These are phyloP conservation scores for Harpegnathos saltator DNA, from an alignment of 1,140 invertebrate species.

Conservation along the genomic window DNA sequence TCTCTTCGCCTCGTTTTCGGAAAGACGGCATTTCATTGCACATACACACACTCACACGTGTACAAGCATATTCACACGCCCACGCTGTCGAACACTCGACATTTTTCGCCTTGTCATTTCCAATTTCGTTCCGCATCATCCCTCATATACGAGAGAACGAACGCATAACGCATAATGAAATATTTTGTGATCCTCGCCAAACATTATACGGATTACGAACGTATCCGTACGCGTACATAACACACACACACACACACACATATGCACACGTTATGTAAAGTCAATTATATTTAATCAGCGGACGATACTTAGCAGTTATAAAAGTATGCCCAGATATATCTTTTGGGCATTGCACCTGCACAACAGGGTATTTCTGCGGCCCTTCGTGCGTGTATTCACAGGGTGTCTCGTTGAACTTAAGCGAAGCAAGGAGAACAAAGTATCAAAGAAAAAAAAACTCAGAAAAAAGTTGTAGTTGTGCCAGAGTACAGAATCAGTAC, in stretches of 20 bases:
- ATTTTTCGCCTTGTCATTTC: slow-evolving; percentile 4
- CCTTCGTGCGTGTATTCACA: slow-evolving; percentile 52
- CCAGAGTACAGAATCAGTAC: slow-evolving; percentile 7
- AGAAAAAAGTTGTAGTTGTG: slow-evolving; percentile 51
- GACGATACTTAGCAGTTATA: slow-evolving; percentile 58
- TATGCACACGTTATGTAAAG: slow-evolving; percentile 41
- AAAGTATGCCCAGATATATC: slow-evolving; percentile 38
- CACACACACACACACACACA: too few relatives aligned
- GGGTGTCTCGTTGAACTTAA: slow-evolving; percentile 52
- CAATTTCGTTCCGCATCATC: slow-evolving; percentile 13
- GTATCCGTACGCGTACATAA: too few relatives aligned
- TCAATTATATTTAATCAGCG: slow-evolving; percentile 60
- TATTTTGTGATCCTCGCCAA: slow-evolving; percentile 28
- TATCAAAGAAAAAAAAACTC: slow-evolving; percentile 14
- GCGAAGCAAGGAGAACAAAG: slow-evolving; percentile 20
- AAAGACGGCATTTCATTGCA: slow-evolving; percentile 7
- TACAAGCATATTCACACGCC: too few relatives aligned
- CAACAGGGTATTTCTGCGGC: slow-evolving; percentile 48
- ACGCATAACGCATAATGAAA: slow-evolving; percentile 26
- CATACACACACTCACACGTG: too few relatives aligned
- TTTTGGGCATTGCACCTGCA: slow-evolving; percentile 43
- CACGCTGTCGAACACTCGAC: slow-evolving; percentile 1
- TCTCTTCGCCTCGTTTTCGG: background rate
- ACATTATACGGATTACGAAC: too few relatives aligned
- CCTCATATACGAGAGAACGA: background rate